phyloP scores from a whole-genome alignment of 2,113 vertebrate species.

The Phycodurus eques region DNA sequence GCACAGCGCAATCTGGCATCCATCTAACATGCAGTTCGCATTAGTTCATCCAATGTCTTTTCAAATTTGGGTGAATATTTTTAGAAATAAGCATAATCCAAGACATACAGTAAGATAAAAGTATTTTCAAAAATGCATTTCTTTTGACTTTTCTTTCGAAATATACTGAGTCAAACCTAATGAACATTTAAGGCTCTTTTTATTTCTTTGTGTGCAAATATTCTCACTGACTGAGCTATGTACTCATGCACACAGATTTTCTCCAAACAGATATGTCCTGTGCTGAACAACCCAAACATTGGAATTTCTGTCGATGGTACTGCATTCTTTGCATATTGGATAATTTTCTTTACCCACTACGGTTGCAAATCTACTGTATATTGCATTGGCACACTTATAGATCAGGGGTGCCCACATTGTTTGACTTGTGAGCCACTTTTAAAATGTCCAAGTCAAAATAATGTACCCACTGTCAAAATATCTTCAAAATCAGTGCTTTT shows the following conservation, averaged over 20 bases:
- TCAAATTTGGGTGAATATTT: slow-evolving; percentile 41
- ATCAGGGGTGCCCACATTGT: not conserved
- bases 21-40: slow-evolving; percentile 13
- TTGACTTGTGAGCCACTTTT: not conserved
- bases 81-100: slow-evolving; percentile 14
- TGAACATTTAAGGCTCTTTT: slow-evolving; percentile 20
- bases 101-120: slow-evolving; percentile 6
- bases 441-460: not conserved
- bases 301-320: not conserved
- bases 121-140: slow-evolving; percentile 9
- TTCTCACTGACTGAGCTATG: slow-evolving; percentile 19
- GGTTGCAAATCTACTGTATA: not conserved
- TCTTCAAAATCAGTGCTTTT: too few relatives aligned
- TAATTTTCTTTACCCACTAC: slow-evolving; percentile 11
- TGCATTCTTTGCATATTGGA: slow-evolving; percentile 17
- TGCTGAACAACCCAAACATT: slow-evolving; percentile 9
- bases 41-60: slow-evolving; percentile 29
- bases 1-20: not conserved
- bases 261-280: slow-evolving; percentile 24
- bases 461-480: not conserved
- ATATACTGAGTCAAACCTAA: slow-evolving; percentile 32
- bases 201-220: slow-evolving; percentile 27
- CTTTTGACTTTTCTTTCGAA: slow-evolving; percentile 22
- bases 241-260: slow-evolving; percentile 27
- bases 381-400: not conserved